Conservation (phyloP, 1,140 invertebrate species). For the Maconellicoccus hirsutus region DNA sequence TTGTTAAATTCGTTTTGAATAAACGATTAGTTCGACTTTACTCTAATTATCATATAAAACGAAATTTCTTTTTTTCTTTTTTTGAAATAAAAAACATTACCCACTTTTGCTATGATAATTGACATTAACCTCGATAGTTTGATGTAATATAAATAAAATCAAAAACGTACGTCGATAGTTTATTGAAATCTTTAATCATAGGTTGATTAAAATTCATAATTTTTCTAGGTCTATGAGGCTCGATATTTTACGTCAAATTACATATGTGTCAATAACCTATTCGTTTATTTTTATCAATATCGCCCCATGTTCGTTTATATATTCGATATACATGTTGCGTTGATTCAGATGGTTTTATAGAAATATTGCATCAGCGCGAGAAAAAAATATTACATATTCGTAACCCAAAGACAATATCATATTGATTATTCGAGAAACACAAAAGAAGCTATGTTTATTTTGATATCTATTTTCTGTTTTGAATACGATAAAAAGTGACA, state of each 20-base stretch:
- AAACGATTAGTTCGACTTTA: too few relatives aligned
- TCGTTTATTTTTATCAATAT: too few relatives aligned
- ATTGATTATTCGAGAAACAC: too few relatives aligned
- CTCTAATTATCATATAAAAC: neutral
- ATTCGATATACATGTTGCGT: too few relatives aligned
- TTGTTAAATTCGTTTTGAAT: too few relatives aligned
- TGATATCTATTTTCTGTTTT: neutral
- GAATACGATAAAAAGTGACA: neutral
- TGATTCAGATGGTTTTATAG: too few relatives aligned
- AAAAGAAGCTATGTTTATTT: neutral
- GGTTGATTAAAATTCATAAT: too few relatives aligned
- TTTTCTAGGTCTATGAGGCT: too few relatives aligned
- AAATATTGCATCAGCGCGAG: neutral
- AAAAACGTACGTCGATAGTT: neutral
- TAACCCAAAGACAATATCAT: too few relatives aligned
- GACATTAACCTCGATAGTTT: neutral
- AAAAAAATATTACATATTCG: neutral
- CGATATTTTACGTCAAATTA: too few relatives aligned
- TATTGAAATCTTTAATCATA: neutral
- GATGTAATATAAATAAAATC: neutral
- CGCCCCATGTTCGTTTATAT: too few relatives aligned
- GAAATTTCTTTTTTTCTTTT: neutral
- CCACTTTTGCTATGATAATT: neutral
- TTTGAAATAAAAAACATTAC: neutral
- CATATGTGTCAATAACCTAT: too few relatives aligned